Evolutionary conservation across 1,140 invertebrate genomes (phyloP), one percentile per base, ranked within the genome.

Genomic region (Anastatus disparis): DNA sequence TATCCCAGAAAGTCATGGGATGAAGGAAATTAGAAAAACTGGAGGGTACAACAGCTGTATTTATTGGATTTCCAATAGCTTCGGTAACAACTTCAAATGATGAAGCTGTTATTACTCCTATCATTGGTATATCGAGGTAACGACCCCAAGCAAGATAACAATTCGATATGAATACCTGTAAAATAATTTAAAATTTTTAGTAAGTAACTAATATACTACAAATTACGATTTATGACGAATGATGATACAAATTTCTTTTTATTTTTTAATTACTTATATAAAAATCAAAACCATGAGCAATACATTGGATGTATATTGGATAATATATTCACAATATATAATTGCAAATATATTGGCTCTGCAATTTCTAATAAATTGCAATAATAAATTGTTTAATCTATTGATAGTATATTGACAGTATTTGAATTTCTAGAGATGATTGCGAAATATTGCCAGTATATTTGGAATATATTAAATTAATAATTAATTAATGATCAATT

Each of bases 31-130:
- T 89, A 88, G 15, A 79, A 82, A 69, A 84, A 88, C 2, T 82
- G 76, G 82, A 10, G 85, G 90, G 78, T 87, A 86, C 59, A 86
- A 87, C 24, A 1, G 90, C 82, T 0, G 87, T 83, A 40, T 87
- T 88, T 17, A 87, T 79, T 1, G 89, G 87, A 77, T 89, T 89
- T 2, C 88, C 90, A n/a, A 89, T 75, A 58, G 87, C 84, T 22
- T 88, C 85, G 48, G 87, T 87, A 0, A 90, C 78, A 89, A 89
- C 91, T 17, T 82, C 53, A 81, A 87, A 65, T 87, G 84, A 58
- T 81, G 86, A 9, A 81, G 87, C 87, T 1, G 56, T 40, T 3
- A 42, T 24, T 7, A 91, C 72, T 0, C 85, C 89, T 7, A 91
- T 83, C n/a, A 89, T 83, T 1, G 90, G 90, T 3, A 88, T 83